Evolutionary conservation across 2,113 vertebrate species (phyloP), one percentile per base, ranked within the genome.

Genomic region (Ammodramus savannarum): DNA sequence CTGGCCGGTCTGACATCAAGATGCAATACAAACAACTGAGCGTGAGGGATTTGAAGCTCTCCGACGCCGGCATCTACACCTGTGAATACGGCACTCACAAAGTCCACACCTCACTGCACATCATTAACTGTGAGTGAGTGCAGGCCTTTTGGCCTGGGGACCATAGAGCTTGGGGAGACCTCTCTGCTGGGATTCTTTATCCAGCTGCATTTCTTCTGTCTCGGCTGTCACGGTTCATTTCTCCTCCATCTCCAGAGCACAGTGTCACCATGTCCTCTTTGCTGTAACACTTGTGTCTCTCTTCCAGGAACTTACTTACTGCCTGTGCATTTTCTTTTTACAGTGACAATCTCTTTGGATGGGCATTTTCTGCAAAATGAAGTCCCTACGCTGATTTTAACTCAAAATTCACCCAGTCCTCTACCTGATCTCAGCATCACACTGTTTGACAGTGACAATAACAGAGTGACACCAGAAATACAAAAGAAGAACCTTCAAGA

Each of bases 61-160:
- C 84, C 0, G 85, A 98, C 3, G 89, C 96, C 2, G 96, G 88
- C 16, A 44, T 2, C 67, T 98, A 98, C 72, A 74, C 36, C 62
- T 98, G 98, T 71, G 63, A 77, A 48, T 79, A 55, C 2, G 48
- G 9, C 2, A 10, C 31, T 44, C 22, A 4, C 4, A 7, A 6
- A 78, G 68, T 5, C 23, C 36, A 2, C 16, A 90, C 96, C 75
- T 78, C 96, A 2, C 38, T 98, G 67, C 75, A 76, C 19, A 51
- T 98, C 61, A 94, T 97, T 26, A 12, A 63, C 59, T 7, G 98
- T 98, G 91, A 98, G 97, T 94, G 31, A 34, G 26, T 13, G 26
- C 11, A 65, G 23, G 59, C 36, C 11, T 74, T 78, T 43, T 55
- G 43, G 48, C 26, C 34, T 27, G 9, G 7, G 4, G 23, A 55